Conservation (phyloP, 2,797 vertebrate species). For the Gadopsis bispinosus region DNA sequence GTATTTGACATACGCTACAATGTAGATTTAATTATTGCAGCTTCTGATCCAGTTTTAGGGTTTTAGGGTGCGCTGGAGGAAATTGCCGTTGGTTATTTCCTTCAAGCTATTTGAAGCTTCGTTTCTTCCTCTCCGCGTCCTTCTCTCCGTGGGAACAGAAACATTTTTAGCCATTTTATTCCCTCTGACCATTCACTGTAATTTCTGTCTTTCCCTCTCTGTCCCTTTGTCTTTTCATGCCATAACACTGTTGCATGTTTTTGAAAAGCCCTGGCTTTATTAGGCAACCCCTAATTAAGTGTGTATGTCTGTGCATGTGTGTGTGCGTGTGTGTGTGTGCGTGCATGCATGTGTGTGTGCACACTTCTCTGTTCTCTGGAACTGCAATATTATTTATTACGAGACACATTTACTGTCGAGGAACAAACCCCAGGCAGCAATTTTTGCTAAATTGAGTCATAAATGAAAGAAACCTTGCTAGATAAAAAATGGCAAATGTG, state of each 20-base stretch:
- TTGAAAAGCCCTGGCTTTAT: not conserved
- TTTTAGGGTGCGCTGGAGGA: slow-evolving; percentile 12
- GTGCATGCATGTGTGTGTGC: not conserved
- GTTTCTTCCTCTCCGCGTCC: not conserved
- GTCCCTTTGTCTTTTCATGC: not conserved
- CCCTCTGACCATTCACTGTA: not conserved
- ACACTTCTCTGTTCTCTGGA: slow-evolving; percentile 19
- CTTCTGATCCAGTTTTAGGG: slow-evolving; percentile 35
- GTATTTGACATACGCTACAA: slow-evolving; percentile 19
- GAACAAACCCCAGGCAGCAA: slow-evolving; percentile 10
- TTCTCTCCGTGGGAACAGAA: not conserved
- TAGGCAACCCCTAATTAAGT: not conserved
- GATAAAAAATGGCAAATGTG: not conserved
- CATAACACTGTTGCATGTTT: not conserved
- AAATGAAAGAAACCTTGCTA: slow-evolving; percentile 2
- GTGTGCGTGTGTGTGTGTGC: not conserved
- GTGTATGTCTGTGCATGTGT: no score
- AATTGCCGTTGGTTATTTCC: slow-evolving; percentile 32
- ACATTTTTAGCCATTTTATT: slow-evolving; percentile 3
- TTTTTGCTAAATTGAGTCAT: slow-evolving; percentile 17
- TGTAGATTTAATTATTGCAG: slow-evolving; percentile 50
- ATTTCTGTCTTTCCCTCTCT: not conserved
- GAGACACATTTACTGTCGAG: slow-evolving; percentile 20
- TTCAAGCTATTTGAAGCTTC: not conserved
- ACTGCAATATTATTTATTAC: slow-evolving; percentile 29